Evolutionary conservation across 1,140 invertebrate genomes (phyloP), one percentile per base, ranked within the genome.

Genomic region (Meloidogyne floridensis): DNA sequence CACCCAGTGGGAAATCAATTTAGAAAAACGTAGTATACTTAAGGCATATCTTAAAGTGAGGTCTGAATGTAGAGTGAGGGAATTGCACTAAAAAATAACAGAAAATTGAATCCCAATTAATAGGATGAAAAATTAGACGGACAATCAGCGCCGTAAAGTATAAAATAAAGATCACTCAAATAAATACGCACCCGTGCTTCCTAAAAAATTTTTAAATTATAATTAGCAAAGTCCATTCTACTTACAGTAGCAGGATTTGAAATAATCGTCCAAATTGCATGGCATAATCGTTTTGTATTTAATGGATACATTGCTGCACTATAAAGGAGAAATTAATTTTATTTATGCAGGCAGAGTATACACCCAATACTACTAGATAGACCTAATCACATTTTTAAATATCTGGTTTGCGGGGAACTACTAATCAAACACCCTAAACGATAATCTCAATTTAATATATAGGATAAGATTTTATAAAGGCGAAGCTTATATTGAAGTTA

Each of bases 141-240:
- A 15, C 77, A 85, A 32, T 83, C 82, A 9, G 15, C n/a, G 32
- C 82, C 82, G 51, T 83, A 83, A 32, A 83, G 54, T 32, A 80
- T 43, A 51, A 84, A 83, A 70, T 83, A 83, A 69, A 83, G 82
- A 72, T 83, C 82, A n/a, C 51, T 84, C 18, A 83, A 70, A 18
- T 9, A 54, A 10, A 80, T 83, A 10, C 82, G 83, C 47, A 83
- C 56, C 10, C 82, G 18, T 13, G 70, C 78, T 69, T 83, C 82
- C 81, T 82, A 51, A 81, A 51, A 13, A 47, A 5, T 59, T 20
- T 43, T 13, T 18, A 18, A 74, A 81, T 42, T 47, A 47, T 43
- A 47, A 20, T 20, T 20, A 20, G 20, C 20, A 47, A 47, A 47
- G 47, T 47, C 47, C 5, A 80, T 20, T 20, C 20, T 20, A 20